Conservation (phyloP, 2,113 vertebrate genomes). For the Condylura cristata region DNA sequence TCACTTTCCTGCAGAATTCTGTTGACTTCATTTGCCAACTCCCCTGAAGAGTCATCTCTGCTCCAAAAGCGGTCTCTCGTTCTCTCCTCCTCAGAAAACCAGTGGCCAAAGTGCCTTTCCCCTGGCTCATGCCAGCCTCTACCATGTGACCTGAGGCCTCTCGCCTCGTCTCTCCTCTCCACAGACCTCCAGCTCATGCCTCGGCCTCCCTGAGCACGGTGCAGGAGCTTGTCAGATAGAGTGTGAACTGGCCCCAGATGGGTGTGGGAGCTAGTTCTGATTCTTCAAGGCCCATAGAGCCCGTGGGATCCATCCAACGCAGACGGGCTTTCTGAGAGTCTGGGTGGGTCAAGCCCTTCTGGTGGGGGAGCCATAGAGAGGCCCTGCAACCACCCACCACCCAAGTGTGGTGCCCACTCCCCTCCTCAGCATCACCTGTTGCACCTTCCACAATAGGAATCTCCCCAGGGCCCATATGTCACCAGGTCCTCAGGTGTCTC, state of each 20-base stretch:
- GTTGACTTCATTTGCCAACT: neutral
- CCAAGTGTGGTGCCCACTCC: neutral
- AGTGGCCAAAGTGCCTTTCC: neutral
- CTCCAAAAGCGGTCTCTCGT: neutral
- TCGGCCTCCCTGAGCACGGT: neutral
- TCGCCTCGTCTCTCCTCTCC: neutral
- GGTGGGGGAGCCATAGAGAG: neutral
- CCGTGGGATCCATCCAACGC: neutral
- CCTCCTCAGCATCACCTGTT: neutral
- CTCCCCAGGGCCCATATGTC: neutral
- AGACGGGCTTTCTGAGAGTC: neutral
- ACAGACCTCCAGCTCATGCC: neutral
- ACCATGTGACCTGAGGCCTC: neutral
- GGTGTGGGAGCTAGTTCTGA: neutral
- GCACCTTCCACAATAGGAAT: fast-evolving
- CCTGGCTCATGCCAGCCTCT: neutral
- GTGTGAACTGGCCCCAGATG: neutral
- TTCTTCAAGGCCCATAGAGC: neutral
- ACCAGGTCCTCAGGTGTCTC: neutral
- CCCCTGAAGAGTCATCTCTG: neutral
- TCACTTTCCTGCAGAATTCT: neutral
- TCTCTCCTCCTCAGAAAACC: neutral
- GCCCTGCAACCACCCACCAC: neutral
- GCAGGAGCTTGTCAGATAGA: neutral
- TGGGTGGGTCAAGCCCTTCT: neutral